Evolutionary conservation across 2,888 invertebrate genomes (phyloP), one percentile per base, ranked within the genome.

Genomic region (Leptinotarsa juncta): DNA sequence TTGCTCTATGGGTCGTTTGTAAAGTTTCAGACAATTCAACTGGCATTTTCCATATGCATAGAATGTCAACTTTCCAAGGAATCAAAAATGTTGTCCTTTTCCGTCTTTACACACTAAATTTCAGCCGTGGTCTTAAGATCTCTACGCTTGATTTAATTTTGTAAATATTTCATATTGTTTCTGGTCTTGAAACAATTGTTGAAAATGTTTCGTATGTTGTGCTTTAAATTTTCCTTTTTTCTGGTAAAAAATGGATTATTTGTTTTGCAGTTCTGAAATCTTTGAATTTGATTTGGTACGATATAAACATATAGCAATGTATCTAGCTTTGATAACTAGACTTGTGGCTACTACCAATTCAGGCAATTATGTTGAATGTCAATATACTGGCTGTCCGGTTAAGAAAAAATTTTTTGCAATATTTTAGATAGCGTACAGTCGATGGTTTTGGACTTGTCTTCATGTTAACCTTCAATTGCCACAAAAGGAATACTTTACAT

Each of bases 211-310:
- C 18, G 65, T 20, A 67, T 49, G 23, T 62, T 57, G 15, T 51
- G 50, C 57, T 18, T 74, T 62, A 42, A 74, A 74, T 74, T 74
- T 68, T 62, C 67, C 67, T 74, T 71, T 71, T 71, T 74, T 70
- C 49, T 68, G 57, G 60, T 67, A 65, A 74, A 74, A 74, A 68
- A 74, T 49, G 55, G 67, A n/a, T 67, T 65, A 74, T 70, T 74
- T 70, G 71, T 71, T 62, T 62, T 62, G 62, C 62, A 67, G 66
- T 74, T 74, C 67, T 48, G 18, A 65, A 32, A 26, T 62, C 15
- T 66, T 32, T 42, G 20, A 42, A 62, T n/a, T 62, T 42, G 32
- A 32, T 69, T 73, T 67, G 57, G 51, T 60, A 60, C 51, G 68
- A 67, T 67, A 67, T 67, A 67, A 67, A 67, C 67, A 67, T 67